phyloP scores from a whole-genome alignment of 2,888 invertebrate species.

The Bimastos eiseni region DNA sequence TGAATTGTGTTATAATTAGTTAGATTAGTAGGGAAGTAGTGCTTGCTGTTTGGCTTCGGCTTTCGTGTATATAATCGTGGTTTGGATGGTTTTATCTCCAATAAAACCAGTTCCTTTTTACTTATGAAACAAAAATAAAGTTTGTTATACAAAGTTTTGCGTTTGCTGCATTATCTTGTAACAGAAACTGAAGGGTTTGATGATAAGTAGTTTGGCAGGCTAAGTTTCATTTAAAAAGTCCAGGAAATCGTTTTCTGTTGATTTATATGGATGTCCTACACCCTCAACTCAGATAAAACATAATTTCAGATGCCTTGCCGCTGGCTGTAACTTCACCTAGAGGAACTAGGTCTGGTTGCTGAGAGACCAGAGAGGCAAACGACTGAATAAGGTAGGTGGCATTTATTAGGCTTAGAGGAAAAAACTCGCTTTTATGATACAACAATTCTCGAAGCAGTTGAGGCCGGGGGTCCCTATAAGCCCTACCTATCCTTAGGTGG shows the following conservation, averaged over 20 bases:
- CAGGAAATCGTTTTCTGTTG: neutral
- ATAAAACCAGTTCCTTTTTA: neutral
- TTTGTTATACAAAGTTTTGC: neutral
- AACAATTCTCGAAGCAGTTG: no score
- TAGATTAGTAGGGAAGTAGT: neutral
- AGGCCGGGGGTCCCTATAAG: no score
- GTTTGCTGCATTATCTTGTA: neutral
- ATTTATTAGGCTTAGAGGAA: no score
- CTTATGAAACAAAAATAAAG: neutral
- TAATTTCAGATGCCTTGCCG: no score
- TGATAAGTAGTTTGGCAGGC: neutral
- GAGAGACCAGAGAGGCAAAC: neutral
- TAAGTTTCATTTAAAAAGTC: neutral
- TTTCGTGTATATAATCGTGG: constrained; percentile 13
- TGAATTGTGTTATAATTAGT: neutral
- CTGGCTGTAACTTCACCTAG: no score
- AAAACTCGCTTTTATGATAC: no score
- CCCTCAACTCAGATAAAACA: no score
- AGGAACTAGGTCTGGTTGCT: no score
- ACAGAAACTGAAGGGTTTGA: no score
- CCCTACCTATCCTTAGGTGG: no score
- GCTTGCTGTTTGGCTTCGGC: neutral
- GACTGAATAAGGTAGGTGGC: no score
- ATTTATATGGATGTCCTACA: neutral
- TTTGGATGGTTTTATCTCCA: neutral